Evolutionary conservation across 2,797 vertebrate species (phyloP).

Genomic region (Danio choprae): DNA sequence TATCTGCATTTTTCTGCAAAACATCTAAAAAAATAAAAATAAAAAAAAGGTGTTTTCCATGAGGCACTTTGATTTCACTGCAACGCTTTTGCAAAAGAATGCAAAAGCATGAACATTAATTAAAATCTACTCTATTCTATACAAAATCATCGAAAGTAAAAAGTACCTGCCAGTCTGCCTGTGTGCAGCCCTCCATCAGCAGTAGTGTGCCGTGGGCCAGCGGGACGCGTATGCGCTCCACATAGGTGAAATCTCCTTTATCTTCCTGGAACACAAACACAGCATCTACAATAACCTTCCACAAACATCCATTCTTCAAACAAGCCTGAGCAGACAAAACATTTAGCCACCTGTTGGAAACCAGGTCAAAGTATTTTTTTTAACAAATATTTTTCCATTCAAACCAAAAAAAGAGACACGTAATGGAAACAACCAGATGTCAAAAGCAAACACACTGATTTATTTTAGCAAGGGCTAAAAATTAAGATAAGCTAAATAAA

Average conservation of each 20-base stretch:
- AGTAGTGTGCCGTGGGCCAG: constrained; percentile 89
- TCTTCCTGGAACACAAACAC: constrained; percentile 81
- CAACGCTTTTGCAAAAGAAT: too few species aligned
- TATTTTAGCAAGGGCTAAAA: not conserved
- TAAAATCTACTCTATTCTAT: not conserved
- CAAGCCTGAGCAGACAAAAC: not conserved
- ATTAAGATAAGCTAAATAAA: not conserved
- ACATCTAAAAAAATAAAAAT: too few species aligned
- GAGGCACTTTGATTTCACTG: too few species aligned
- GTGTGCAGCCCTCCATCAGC: constrained; percentile 92
- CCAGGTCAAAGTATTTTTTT: not conserved
- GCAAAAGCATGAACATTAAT: too few species aligned
- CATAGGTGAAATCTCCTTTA: constrained; percentile 86
- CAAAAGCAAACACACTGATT: not conserved
- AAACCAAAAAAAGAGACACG: not conserved
- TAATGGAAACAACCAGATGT: not conserved
- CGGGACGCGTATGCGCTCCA: constrained; percentile 85
- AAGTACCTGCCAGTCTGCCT: constrained; percentile 94
- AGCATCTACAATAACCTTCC: not conserved
- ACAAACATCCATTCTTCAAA: not conserved
- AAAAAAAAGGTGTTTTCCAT: too few species aligned
- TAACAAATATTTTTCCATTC: not conserved
- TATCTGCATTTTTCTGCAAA: too few species aligned
- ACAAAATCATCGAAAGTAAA: not conserved
- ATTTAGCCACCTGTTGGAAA: not conserved